These are phyloP conservation scores for Boloria euphrosyne DNA, from an alignment of 2,888 invertebrate species.

Conservation along the genomic window DNA sequence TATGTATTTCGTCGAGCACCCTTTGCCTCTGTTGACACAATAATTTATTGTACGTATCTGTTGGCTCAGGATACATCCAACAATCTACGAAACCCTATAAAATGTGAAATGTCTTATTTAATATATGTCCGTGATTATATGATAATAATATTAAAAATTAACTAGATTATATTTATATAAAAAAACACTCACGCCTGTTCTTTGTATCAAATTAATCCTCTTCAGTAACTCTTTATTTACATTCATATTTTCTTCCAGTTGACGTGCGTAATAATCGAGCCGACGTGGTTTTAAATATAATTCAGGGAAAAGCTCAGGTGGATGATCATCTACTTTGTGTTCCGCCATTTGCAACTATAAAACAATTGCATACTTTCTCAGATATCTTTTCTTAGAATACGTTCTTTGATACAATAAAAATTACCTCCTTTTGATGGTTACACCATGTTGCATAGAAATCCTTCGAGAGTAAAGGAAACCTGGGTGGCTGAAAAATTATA, in stretches of 20 bases:
- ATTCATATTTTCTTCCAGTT: constrained; percentile 70
- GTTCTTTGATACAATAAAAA: background rate
- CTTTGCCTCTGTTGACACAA: constrained; percentile 66
- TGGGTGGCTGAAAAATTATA: constrained; percentile 57
- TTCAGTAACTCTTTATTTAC: constrained; percentile 83
- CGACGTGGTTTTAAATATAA: constrained; percentile 78
- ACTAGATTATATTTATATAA: background rate
- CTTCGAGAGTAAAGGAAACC: constrained; percentile 61
- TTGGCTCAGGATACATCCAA: constrained; percentile 59
- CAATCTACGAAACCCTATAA: constrained; percentile 72
- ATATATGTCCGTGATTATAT: background rate
- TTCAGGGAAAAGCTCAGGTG: constrained; percentile 79
- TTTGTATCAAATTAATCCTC: constrained; percentile 82
- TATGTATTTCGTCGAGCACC: constrained; percentile 55
- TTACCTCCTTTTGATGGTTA: constrained; percentile 72
- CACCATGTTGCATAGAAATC: constrained; percentile 69
- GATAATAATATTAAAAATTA: background rate
- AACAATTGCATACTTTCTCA: background rate
- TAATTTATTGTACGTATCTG: constrained; percentile 58
- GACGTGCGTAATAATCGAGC: constrained; percentile 73
- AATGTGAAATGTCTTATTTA: background rate
- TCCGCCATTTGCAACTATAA: constrained; percentile 63
- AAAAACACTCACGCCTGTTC: constrained; percentile 74
- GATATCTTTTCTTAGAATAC: background rate
- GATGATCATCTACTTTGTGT: constrained; percentile 74